These are phyloP conservation scores for Gymnocheta viridis DNA, from an alignment of 2,888 invertebrate genomes.

Conservation along the genomic window DNA sequence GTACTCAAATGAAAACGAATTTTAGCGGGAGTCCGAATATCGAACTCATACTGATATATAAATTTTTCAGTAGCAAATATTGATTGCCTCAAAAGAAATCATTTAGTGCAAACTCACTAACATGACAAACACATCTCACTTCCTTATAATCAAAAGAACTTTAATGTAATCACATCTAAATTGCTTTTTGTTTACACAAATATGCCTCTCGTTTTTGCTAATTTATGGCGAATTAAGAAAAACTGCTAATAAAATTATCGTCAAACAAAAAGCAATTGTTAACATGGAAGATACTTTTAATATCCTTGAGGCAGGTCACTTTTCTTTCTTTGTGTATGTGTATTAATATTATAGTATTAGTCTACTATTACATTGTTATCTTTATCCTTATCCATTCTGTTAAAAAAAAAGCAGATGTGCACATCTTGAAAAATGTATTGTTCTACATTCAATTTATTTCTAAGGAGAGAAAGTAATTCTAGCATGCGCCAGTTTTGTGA, in stretches of 20 bases:
- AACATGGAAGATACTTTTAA: neutral
- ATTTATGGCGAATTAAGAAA: neutral
- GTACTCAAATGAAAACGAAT: no score
- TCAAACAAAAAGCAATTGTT: neutral
- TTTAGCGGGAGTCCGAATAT: no score
- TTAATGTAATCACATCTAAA: no score
- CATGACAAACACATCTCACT: no score
- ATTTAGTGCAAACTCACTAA: no score
- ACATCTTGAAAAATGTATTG: neutral
- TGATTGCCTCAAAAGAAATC: no score
- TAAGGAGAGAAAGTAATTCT: neutral
- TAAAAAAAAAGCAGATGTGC: neutral
- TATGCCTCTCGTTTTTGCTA: neutral
- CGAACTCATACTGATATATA: no score
- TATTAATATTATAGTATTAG: neutral
- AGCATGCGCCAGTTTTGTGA: neutral
- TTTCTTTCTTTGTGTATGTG: neutral
- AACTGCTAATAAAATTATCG: neutral
- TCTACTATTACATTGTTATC: neutral
- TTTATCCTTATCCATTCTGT: neutral
- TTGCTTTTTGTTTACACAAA: no score
- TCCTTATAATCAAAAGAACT: no score
- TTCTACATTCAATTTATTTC: neutral
- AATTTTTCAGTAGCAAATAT: no score
- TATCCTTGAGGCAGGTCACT: constrained; percentile 12